These are phyloP conservation scores for Drosophila tropicalis DNA, from an alignment of 1,140 invertebrate species.

Conservation along the genomic window DNA sequence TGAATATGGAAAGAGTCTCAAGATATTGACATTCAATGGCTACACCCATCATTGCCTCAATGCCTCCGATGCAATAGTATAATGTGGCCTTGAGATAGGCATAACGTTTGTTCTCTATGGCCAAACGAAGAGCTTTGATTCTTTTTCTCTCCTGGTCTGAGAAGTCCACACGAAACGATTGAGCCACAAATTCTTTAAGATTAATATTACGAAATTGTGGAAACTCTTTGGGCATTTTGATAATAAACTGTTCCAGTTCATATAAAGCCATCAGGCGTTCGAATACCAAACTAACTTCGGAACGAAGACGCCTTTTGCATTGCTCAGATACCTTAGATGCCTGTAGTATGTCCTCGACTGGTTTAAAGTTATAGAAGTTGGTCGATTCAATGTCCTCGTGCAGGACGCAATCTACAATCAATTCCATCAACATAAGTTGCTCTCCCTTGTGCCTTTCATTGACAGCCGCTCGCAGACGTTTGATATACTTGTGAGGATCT, in stretches of 20 bases:
- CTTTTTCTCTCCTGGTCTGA: slow-evolving; percentile 43
- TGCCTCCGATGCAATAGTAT: slow-evolving; percentile 64
- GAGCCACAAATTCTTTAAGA: slow-evolving; percentile 59
- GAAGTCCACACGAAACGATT: slow-evolving; percentile 32
- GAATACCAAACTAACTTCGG: slow-evolving; percentile 70
- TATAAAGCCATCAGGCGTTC: slow-evolving; percentile 76
- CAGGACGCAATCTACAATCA: slow-evolving; percentile 76
- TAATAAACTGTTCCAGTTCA: slow-evolving; percentile 72
- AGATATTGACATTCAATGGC: slow-evolving; percentile 64
- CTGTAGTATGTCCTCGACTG: slow-evolving; percentile 52
- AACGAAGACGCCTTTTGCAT: slow-evolving; percentile 57
- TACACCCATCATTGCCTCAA: slow-evolving; percentile 71
- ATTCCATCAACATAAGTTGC: slow-evolving; percentile 69
- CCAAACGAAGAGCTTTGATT: slow-evolving; percentile 44
- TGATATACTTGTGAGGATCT: slow-evolving; percentile 65
- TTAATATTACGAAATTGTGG: slow-evolving; percentile 59
- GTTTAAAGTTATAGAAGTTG: slow-evolving; percentile 56
- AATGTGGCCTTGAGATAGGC: slow-evolving; percentile 48
- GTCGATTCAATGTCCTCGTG: slow-evolving; percentile 68
- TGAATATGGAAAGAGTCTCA: slow-evolving; percentile 62
- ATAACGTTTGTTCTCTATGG: slow-evolving; percentile 46
- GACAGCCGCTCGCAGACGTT: slow-evolving; percentile 62
- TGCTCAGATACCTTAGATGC: slow-evolving; percentile 44
- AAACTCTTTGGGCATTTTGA: slow-evolving; percentile 76
- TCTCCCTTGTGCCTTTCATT: slow-evolving; percentile 67